Base-by-base conservation (phyloP, 2,113 vertebrate genomes). In the Xenopus borealis region DNA sequence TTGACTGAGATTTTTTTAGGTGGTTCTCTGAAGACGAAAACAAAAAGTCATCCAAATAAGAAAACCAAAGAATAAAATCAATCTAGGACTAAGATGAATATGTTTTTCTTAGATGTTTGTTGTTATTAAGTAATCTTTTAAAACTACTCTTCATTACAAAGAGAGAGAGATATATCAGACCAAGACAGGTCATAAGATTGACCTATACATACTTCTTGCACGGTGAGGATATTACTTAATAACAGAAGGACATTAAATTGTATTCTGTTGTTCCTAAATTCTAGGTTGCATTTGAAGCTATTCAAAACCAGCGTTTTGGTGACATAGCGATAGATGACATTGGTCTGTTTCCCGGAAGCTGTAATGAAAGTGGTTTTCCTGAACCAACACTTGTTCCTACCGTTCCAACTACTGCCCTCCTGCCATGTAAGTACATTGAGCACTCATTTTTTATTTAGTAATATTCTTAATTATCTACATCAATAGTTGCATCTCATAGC, bases 241-340 rank as follows among this genome's bases (percentile, higher is more conserved):
- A 27, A 27, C 23, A 27, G 23, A 27, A 27, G 23, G 23, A 11
- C 52, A 53, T 53, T 7, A 16, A 1, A 53, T 13, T 7, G 6
- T 7, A 7, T 13, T 2, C 18, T 69, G 27, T 62, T 79, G 45
- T 82, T 46, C n/a, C 66, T 69, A n/a, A 82, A 72, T 64, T 78
- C 12, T 79, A 98, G 97, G 83, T 99, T 64, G 81, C 85, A 46
- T 94, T 99, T 76, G 91, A 94, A 81, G 96, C 89, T 1, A 79
- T 89, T 75, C 96, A 92, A 79, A 85, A 47, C 0, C 61, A 0
- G 6, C 58, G 85, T 2, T n/a, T 70, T 23, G 94, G 92, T 61
- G 90, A 94, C 46, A 92, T 98, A 10, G 94, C 94, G 0, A 57
- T 99, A 78, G 97, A 99, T 89, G 96, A 99, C 75, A 91, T 95